A percentile compares a stretch with the other conserved stretches of the same genome.
phyloP scores from a whole-genome alignment of 2,797 vertebrate genomes.

The Alectoris magna region DNA sequence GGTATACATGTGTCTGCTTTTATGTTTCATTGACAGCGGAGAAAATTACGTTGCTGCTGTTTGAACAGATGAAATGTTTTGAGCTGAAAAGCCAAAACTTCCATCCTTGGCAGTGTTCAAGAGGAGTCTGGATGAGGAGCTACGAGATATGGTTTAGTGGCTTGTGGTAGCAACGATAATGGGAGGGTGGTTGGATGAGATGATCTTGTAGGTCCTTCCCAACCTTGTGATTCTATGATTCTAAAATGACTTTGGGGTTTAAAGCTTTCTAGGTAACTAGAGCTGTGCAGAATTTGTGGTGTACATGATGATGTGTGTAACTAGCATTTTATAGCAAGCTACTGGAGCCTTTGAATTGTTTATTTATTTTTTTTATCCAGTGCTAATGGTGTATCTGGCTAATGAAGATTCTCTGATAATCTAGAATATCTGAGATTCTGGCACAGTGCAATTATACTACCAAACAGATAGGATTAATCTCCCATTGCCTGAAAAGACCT shows the following conservation, averaged over 20 bases:
- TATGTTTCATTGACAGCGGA: neutral
- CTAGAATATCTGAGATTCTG: neutral
- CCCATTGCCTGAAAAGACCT: neutral
- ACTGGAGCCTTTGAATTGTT: neutral
- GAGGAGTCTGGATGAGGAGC: too few relatives aligned
- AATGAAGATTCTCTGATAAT: neutral
- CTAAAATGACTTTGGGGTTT: neutral
- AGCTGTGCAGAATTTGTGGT: neutral
- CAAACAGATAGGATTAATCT: neutral
- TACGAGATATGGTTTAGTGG: too few relatives aligned
- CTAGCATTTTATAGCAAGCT: neutral
- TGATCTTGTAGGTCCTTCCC: too few relatives aligned
- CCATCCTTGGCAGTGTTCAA: too few relatives aligned
- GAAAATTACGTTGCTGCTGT: neutral
- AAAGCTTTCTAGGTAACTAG: neutral
- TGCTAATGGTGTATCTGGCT: neutral
- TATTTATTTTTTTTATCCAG: neutral
- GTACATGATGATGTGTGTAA: accelerated
- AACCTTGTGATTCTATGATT: too few relatives aligned
- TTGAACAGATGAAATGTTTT: neutral
- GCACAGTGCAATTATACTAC: neutral
- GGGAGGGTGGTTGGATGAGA: too few relatives aligned
- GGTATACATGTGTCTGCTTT: neutral
- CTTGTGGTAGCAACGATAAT: too few relatives aligned
- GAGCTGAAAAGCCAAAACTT: neutral